phyloP scores from a whole-genome alignment of 1,140 invertebrate genomes.

The Apocrypta bakeri region DNA sequence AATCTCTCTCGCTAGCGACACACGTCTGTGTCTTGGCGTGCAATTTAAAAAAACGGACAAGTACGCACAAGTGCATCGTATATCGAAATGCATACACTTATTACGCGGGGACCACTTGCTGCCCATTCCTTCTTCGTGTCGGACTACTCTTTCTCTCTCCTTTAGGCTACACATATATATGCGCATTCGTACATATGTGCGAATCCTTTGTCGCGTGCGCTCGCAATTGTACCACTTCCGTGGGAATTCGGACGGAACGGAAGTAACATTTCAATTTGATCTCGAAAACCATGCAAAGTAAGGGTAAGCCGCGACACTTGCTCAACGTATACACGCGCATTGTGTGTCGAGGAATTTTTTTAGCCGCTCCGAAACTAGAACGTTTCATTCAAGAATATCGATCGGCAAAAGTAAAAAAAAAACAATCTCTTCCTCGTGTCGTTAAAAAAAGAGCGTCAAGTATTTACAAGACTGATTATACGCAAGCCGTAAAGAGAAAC shows the following conservation, averaged over 20 bases:
- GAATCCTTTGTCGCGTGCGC: constrained; percentile 58
- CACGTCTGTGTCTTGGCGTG: background rate
- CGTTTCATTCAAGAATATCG: too few species aligned
- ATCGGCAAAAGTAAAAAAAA: too few species aligned
- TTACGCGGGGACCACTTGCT: background rate
- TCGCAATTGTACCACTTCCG: constrained; percentile 45
- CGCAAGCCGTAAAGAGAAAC: background rate
- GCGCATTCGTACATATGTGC: constrained; percentile 47
- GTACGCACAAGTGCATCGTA: background rate
- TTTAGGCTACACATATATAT: background rate
- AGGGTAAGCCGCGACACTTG: background rate
- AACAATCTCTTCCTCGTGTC: too few species aligned
- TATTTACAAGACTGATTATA: too few species aligned
- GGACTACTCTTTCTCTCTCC: background rate
- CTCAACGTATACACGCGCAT: too few species aligned
- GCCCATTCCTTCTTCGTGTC: background rate
- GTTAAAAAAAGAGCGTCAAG: too few species aligned
- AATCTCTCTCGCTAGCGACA: background rate
- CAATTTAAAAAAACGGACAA: background rate
- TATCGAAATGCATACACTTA: background rate
- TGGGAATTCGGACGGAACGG: constrained; percentile 35
- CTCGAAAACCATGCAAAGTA: background rate
- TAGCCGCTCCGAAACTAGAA: too few species aligned
- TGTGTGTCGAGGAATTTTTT: background rate
- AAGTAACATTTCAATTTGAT: constrained; percentile 43